Percentiles rank a stretch among this genome's conserved stretches.
phyloP scores from a whole-genome alignment of 2,888 invertebrate species.

The Eupithecia pulchellata region DNA sequence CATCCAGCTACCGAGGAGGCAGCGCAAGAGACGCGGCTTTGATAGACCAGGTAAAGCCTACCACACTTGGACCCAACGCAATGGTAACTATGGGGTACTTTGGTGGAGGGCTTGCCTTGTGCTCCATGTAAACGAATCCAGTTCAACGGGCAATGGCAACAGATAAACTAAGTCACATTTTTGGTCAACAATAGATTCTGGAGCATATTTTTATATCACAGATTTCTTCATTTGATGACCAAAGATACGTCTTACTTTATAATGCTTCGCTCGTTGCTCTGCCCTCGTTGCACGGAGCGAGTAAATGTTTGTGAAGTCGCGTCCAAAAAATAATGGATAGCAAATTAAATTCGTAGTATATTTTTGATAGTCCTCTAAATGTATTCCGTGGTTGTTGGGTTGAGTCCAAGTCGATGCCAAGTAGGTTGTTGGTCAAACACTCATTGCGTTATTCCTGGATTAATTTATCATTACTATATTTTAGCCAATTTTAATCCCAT shows the following conservation, averaged over 20 bases:
- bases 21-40: constrained; percentile 86
- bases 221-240: too few species aligned
- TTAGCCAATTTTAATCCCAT: neutral
- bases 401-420: constrained; percentile 79
- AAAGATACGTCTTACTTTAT: constrained; percentile 9
- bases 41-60: constrained; percentile 84
- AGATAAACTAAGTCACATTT: constrained; percentile 9
- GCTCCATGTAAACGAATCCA: constrained; percentile 16
- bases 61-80: constrained; percentile 77
- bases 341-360: constrained; percentile 44
- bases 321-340: constrained; percentile 33
- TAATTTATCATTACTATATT: neutral
- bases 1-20: constrained; percentile 86
- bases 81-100: constrained; percentile 55
- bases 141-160: neutral
- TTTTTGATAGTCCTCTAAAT: constrained; percentile 47
- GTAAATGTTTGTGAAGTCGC: constrained; percentile 46
- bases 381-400: constrained; percentile 68
- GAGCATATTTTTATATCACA: neutral
- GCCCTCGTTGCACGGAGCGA: constrained; percentile 23
- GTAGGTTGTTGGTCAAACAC: constrained; percentile 67
- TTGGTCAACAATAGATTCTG: constrained; percentile 5
- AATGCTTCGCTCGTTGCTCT: neutral
- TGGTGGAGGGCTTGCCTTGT: constrained; percentile 54
- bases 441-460: constrained; percentile 61